These are phyloP conservation scores for Ommatoiulus sabulosus DNA, from an alignment of 2,888 invertebrate species.

Conservation along the genomic window DNA sequence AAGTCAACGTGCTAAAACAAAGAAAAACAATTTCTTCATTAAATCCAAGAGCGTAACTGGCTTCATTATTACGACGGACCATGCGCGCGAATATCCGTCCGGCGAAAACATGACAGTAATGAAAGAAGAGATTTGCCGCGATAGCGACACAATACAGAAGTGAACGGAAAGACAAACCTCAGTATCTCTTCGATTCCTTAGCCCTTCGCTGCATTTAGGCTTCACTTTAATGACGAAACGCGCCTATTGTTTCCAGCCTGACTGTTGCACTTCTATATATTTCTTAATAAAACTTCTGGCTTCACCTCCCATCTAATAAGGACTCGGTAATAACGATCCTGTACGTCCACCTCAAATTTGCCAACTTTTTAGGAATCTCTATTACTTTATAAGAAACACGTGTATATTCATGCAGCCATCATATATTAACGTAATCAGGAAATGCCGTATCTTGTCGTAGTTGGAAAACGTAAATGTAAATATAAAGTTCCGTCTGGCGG, in stretches of 20 bases:
- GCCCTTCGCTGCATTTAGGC: neutral
- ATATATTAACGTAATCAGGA: too few relatives aligned
- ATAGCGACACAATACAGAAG: neutral
- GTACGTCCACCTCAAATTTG: neutral
- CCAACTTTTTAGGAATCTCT: neutral
- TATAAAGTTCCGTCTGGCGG: too few relatives aligned
- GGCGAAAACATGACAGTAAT: slow-evolving; percentile 20
- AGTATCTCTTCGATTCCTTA: neutral
- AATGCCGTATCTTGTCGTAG: too few relatives aligned
- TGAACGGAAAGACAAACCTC: too few relatives aligned
- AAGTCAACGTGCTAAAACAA: neutral
- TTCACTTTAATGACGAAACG: neutral
- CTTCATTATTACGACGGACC: neutral
- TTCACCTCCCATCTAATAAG: neutral
- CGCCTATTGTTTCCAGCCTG: neutral
- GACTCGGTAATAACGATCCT: neutral
- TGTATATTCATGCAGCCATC: too few relatives aligned
- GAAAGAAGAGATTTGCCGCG: neutral
- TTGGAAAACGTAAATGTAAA: too few relatives aligned
- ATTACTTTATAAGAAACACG: too few relatives aligned
- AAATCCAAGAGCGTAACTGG: slow-evolving; percentile 7
- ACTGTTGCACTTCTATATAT: neutral
- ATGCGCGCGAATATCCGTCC: neutral
- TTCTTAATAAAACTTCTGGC: neutral
- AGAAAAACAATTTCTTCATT: slow-evolving; percentile 36